Evolutionary conservation across 2,113 vertebrate genomes (phyloP), one percentile per base, ranked within the genome.

Genomic region (Plestiodon gilberti): DNA sequence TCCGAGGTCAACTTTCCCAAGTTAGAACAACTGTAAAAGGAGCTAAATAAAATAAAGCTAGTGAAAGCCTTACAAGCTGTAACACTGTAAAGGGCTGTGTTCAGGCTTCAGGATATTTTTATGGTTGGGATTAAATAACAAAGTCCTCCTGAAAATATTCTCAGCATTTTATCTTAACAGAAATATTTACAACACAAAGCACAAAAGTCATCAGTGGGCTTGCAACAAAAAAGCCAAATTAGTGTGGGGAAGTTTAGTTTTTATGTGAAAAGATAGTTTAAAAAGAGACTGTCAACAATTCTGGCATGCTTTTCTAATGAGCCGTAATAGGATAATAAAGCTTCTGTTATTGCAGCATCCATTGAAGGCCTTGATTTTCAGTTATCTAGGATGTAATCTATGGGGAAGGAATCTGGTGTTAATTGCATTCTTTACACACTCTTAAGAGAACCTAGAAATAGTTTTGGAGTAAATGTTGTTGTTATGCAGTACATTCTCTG

Each of bases 301-400:
- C 9, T 59, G 40, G 22, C 85, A 81, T 83, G 48, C 22, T 88
- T 76, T 88, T 92, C 81, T 70, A 91, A 48, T 91, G 86, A 90
- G 62, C 86, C 15, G 35, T 80, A 90, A 83, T 81, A 87, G 92
- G 85, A 90, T 88, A 91, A 91, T 83, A 75, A 82, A 87, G 43
- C 17, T 78, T n/a, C 25, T 89, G n/a, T 70, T 75, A 85, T 65
- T 67, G 28, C 22, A 91, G 2, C 10, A 61, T 91, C 65, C 57
- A 85, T 20, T 86, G 52, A 90, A 82, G 9, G 40, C 0, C 15
- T 90, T 93, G 94, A 69, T 80, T 95, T 94, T 89, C 82, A 89
- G 35, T 93, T 91, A 88, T 43, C 82, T 82, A 90, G 89, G 91
- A 87, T 18, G 6, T 22, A 93, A 88, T 83, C 52, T 69, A 85